These are phyloP conservation scores for Gopherus flavomarginatus DNA, from an alignment of 2,113 vertebrate species.

Conservation along the genomic window DNA sequence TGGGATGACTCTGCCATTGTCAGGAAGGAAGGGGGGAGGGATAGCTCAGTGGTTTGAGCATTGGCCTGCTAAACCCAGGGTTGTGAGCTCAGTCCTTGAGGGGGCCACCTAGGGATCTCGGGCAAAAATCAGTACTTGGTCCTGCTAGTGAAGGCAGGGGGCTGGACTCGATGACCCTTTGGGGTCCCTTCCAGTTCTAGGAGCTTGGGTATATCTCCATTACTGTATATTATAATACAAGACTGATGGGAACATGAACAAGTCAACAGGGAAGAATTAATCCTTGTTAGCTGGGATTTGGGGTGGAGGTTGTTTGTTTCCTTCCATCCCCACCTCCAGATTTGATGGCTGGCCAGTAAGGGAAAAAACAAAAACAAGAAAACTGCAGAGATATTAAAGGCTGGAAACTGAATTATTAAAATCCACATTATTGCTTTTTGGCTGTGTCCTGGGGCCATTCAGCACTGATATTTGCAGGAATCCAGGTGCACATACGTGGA, in stretches of 20 bases:
- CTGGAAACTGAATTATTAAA: not conserved
- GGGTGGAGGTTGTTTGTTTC: not conserved
- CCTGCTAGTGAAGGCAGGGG: too few species aligned
- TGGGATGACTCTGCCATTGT: not conserved
- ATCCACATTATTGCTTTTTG: not conserved
- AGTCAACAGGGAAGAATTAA: conserved; percentile 25
- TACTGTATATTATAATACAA: not conserved
- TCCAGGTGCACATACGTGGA: not conserved
- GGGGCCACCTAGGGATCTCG: too few species aligned
- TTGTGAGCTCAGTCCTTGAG: too few species aligned
- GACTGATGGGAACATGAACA: not conserved
- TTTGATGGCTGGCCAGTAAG: not conserved
- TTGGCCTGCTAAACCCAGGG: too few species aligned
- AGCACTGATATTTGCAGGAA: not conserved
- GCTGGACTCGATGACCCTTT: too few species aligned
- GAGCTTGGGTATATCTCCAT: too few species aligned
- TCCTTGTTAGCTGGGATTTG: not conserved
- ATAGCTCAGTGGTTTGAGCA: too few species aligned
- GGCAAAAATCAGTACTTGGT: too few species aligned
- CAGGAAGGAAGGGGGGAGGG: not conserved
- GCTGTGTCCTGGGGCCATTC: not conserved
- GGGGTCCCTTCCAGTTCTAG: too few species aligned
- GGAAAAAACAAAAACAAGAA: not conserved
- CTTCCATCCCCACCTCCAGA: not conserved
- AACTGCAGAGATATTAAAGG: not conserved